Base-by-base conservation (phyloP, 2,113 vertebrate genomes). In the Cranoglanis bouderius region DNA sequence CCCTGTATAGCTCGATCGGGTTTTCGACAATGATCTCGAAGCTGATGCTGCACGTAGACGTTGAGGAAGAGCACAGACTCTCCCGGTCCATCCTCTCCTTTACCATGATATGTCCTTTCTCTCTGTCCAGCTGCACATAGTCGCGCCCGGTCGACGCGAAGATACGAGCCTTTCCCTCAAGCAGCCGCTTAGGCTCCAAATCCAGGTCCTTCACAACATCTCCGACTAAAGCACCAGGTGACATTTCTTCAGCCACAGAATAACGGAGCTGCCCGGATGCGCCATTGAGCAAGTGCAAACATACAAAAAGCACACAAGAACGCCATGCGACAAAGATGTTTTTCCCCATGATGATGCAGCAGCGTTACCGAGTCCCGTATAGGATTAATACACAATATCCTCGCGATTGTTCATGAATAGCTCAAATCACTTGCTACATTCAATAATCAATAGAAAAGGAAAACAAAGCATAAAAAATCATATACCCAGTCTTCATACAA, bases 11-110 rank as follows among this genome's bases (percentile, higher is more conserved):
- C 90, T 91, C 95, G 16, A 95, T 90, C 5, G 96, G 95, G 32
- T 95, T 95, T 92, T 95, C 94, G 67, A 95, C 90, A n/a, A 96
- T 92, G 21, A 88, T 87, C 85, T 96, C 94, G 21, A 96, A 95
- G 86, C 94, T 94, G 57, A 96, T 89, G 89, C 91, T 78, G 86
- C 95, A 96, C 5, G 92, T 72, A 32, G 91, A 89, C 29, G 85
- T 81, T 67, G 89, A 87, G 75, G 88, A 90, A 24, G 90, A 90
- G 9, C 95, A 96, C 40, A 96, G 87, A 81, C 91, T 86, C 88
- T 96, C 96, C 61, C 94, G 85, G 87, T 96, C 96, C 91, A 96
- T 94, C 43, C 93, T 94, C 85, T 93, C 92, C 85, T 92, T 91
- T 18, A 96, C 94, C 59, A 92, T 74, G 88, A 96, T 93, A 24